A percentile compares a stretch with the other conserved stretches of the same genome.
Evolutionary conservation across 2,113 vertebrate genomes (phyloP).

Genomic region (Jaculus jaculus): DNA sequence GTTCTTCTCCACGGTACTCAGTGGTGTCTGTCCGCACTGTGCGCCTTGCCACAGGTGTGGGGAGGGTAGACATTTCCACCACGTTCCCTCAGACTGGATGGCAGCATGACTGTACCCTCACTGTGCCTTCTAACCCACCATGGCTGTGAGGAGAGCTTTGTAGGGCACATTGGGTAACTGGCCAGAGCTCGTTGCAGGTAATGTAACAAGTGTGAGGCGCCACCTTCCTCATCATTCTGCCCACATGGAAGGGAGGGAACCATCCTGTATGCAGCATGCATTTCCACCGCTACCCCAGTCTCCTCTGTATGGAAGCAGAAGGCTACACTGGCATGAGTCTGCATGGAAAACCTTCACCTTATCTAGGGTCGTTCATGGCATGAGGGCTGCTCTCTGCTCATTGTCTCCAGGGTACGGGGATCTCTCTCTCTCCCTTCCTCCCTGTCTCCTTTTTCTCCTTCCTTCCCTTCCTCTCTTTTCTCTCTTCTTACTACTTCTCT

Average conservation of each 20-base stretch:
- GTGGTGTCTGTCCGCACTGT: rapidly evolving
- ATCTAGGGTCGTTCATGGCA: neutral
- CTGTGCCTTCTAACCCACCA: neutral
- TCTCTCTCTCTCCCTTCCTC: no score
- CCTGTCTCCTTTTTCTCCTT: no score
- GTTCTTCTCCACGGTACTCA: constrained; percentile 98
- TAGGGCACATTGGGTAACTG: neutral
- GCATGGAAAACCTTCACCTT: neutral
- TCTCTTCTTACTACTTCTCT: neutral
- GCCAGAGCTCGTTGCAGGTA: neutral
- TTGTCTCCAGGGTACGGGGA: neutral
- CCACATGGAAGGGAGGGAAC: neutral
- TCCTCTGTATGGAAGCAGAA: neutral
- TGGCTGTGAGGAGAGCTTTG: neutral
- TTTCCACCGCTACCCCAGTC: neutral
- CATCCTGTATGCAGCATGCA: neutral
- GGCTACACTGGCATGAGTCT: neutral
- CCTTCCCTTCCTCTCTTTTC: no score
- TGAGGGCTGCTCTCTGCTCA: neutral
- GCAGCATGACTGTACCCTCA: neutral
- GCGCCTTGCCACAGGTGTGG: neutral
- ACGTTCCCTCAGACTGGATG: neutral
- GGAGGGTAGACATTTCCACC: neutral
- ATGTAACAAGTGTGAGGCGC: neutral
- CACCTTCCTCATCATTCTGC: neutral